Evolutionary conservation across 2,888 invertebrate species (phyloP), one percentile per base, ranked within the genome.

Genomic region (Sabatieria punctata): DNA sequence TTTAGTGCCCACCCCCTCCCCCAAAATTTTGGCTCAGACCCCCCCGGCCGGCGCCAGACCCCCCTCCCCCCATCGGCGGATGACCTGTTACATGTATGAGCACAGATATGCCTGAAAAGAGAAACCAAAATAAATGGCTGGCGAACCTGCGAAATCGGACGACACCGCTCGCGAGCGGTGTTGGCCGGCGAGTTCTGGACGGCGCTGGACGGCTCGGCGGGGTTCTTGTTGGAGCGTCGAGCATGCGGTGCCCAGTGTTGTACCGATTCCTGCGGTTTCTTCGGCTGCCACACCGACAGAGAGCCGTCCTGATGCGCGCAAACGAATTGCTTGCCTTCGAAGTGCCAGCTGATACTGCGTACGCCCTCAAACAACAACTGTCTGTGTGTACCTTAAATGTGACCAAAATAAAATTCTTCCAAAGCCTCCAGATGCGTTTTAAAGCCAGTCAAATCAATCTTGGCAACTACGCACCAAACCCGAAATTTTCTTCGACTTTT

Each of bases 311-410:
- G 78, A 71, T 97, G 95, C 60, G 71, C 71, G 51, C 86, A 85
- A 79, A 97, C 84, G 67, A 99, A 85, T 71, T 85, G 83, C 72
- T 88, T 89, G 55, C 93, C 97, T 71, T 97, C 95, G 71, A 84
- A 80, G 69, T 93, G 89, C 97, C 97, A 97, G 53, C 85, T 77
- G 60, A 88, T 78, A 46, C 88, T 86, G 63, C 81, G 77, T 57
- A 91, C 73, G 30, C 63, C 58, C 68, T 68, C 43, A 49, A 48
- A 47, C 44, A 49, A 37, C 41, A 51, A 80, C 83, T n/a, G n/a
- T n/a, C n/a, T n/a, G n/a, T n/a, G n/a, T n/a, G n/a, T n/a, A n/a
- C n/a, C n/a, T n/a, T n/a, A n/a, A n/a, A n/a, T n/a, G n/a, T n/a
- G n/a, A n/a, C n/a, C n/a, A n/a, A n/a, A n/a, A n/a, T n/a, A n/a